These are phyloP conservation scores for Bolinopsis microptera DNA, from an alignment of 37 sponge, comb jelly and placozoan species.

Conservation along the genomic window DNA sequence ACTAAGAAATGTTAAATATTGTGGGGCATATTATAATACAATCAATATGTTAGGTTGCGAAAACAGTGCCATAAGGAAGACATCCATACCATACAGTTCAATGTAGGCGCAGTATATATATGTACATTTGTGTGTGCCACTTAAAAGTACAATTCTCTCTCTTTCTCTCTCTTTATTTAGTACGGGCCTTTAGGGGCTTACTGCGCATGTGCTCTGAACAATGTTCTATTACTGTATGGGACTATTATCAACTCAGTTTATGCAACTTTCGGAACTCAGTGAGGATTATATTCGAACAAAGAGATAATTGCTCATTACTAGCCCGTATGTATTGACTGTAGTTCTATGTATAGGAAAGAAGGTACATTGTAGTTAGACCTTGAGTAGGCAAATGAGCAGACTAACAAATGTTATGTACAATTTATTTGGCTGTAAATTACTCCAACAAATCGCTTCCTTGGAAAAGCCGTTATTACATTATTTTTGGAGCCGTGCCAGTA, in stretches of 20 bases:
- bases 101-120: too few relatives aligned
- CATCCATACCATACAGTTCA: too few relatives aligned
- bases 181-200: not conserved
- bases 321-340: too few relatives aligned
- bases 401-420: not conserved
- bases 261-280: not conserved
- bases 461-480: not conserved
- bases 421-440: not conserved
- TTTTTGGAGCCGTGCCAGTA: too few relatives aligned
- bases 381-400: not conserved
- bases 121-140: not conserved
- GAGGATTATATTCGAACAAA: not conserved
- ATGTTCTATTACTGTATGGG: not conserved
- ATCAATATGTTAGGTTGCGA: too few relatives aligned
- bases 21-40: too few relatives aligned
- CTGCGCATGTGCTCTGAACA: not conserved
- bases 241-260: not conserved
- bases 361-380: not conserved
- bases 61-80: too few relatives aligned
- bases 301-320: too few relatives aligned
- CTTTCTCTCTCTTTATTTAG: not conserved
- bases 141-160: not conserved
- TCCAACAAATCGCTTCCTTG: not conserved
- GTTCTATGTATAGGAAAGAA: not conserved
- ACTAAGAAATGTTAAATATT: too few relatives aligned